These are phyloP conservation scores for Holothuria scabra DNA, from an alignment of 53 echinoderm and acorn worm species.

Conservation along the genomic window DNA sequence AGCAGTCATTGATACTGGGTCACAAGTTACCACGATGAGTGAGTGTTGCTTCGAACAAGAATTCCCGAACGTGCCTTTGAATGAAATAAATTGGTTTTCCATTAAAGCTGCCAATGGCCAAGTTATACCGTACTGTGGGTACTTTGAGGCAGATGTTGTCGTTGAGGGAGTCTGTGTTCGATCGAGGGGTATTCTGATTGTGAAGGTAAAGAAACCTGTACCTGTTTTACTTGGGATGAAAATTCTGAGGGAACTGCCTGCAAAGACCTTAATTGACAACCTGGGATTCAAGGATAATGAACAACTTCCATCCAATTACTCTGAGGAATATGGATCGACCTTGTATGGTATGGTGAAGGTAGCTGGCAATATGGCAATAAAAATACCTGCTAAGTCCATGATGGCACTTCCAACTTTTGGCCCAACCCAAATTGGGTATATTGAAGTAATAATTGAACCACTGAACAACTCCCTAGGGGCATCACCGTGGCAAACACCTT, in stretches of 20 bases:
- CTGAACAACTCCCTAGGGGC: conserved; percentile 1
- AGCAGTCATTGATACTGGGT: conserved; percentile 38
- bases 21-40: conserved; percentile 46
- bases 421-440: not conserved
- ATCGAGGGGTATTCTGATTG: conserved; percentile 25
- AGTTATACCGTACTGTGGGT: conserved; percentile 33
- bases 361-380: conserved; percentile 21
- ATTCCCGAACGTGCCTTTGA: not conserved
- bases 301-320: too few relatives aligned
- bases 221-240: conserved; percentile 55
- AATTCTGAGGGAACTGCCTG: conserved; percentile 25
- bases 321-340: not conserved
- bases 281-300: not conserved
- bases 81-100: conserved; percentile 11
- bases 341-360: conserved; percentile 28
- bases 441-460: conserved; percentile 17
- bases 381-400: conserved; percentile 1
- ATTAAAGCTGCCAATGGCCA: conserved; percentile 49
- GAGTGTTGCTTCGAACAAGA: not conserved
- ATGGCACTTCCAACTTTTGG: not conserved
- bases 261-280: not conserved
- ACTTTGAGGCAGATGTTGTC: conserved; percentile 41
- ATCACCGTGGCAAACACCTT: not conserved
- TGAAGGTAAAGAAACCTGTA: not conserved
- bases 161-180: not conserved